These are phyloP conservation scores for Protobothrops flavoviridis DNA, from an alignment of 2,113 vertebrate species.

Conservation along the genomic window DNA sequence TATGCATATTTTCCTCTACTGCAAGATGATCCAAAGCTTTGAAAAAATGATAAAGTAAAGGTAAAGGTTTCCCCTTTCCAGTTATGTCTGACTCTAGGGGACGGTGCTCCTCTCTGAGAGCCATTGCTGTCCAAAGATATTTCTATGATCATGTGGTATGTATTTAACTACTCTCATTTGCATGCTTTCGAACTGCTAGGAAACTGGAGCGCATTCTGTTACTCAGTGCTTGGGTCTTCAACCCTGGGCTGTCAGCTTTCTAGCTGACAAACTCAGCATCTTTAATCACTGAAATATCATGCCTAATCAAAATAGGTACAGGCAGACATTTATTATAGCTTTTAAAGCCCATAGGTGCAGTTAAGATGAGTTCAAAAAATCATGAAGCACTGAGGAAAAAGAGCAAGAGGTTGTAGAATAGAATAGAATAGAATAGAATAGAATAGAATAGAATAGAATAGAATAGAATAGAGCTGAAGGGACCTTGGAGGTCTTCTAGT, in stretches of 20 bases:
- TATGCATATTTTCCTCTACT: conserved; percentile 52
- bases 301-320: conserved; percentile 31
- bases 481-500: too few species aligned
- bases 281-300: background rate
- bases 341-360: conserved; percentile 54
- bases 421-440: too few species aligned
- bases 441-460: too few species aligned
- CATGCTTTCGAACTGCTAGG: background rate
- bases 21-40: conserved; percentile 53
- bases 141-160: background rate
- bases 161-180: background rate
- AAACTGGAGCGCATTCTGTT: background rate
- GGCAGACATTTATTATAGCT: conserved; percentile 59
- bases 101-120: background rate
- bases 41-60: conserved; percentile 40
- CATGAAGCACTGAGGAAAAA: conserved; percentile 31
- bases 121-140: background rate
- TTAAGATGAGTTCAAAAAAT: conserved; percentile 57
- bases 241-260: too few species aligned
- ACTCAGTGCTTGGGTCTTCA: background rate
- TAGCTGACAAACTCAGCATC: background rate
- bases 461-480: too few species aligned
- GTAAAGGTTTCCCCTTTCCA: background rate
- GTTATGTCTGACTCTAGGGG: background rate
- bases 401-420: conserved; percentile 11